A percentile compares a stretch with the other conserved stretches of the same genome.
These are phyloP conservation scores for Tympanuchus pallidicinctus DNA, from an alignment of 2,113 vertebrate species.

Conservation along the genomic window DNA sequence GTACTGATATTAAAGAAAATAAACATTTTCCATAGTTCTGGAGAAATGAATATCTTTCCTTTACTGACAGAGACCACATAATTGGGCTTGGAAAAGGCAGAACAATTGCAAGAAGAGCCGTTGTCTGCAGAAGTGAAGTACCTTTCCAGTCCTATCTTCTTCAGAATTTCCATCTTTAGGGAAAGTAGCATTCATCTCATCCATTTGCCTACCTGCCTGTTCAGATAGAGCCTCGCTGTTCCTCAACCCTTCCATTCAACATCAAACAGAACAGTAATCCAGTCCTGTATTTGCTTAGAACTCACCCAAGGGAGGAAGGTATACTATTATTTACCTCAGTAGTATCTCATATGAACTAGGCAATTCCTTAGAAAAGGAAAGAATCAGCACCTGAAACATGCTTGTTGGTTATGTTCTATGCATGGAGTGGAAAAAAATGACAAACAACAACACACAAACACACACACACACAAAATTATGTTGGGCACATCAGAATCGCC, in stretches of 20 bases:
- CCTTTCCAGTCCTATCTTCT: background rate
- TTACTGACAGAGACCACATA: background rate
- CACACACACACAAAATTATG: background rate
- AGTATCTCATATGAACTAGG: background rate
- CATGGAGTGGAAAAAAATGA: rapidly evolving
- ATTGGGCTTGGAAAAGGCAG: background rate
- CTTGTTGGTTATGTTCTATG: background rate
- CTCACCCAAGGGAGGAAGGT: conserved; percentile 41
- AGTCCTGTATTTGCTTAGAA: conserved; percentile 67
- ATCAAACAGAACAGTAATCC: conserved; percentile 80
- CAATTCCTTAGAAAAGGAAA: background rate
- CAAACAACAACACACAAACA: background rate
- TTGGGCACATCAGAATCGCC: background rate
- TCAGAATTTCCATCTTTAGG: conserved; percentile 59
- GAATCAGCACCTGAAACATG: background rate
- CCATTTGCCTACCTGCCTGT: conserved; percentile 76
- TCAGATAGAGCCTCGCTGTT: background rate
- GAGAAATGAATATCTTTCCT: background rate
- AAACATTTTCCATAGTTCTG: background rate
- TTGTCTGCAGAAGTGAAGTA: background rate
- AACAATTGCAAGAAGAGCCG: background rate
- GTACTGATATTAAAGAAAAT: background rate
- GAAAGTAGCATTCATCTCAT: conserved; percentile 63
- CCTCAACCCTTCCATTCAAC: conserved; percentile 69
- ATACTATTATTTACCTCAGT: background rate